Base-by-base conservation (phyloP, 2,113 vertebrate species). In the Upupa epops region DNA sequence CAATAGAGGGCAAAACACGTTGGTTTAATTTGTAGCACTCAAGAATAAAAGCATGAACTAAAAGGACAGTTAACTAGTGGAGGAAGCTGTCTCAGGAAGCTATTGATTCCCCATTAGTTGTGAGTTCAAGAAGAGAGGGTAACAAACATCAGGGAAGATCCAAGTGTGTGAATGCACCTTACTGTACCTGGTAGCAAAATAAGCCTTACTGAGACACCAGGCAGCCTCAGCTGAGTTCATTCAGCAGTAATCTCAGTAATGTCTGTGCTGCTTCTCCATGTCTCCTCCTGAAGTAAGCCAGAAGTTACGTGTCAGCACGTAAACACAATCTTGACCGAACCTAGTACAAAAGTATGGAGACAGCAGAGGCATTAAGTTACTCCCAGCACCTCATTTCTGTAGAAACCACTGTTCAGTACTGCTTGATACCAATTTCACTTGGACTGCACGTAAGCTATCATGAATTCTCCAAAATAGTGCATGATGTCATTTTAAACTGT, bases 241-340 rank as follows among this genome's bases (percentile, higher is more conserved):
- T n/a, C 7, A 1, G 75, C 25, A 72, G n/a, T 45, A 72, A 3
- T 49, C 49, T 40, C 21, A 21, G 20, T 29, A n/a, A n/a, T n/a
- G n/a, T 74, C n/a, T 63, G 56, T 1, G 0, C 78, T 68, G 6
- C 24, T 19, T 14, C 18, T 29, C 20, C 9, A 8, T 9, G 16
- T 55, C 22, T 64, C 71, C 25, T 73, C 46, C 42, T 24, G 56
- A 70, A 70, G 17, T 25, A 76, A 76, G 17, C 5, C 82, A 83
- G 45, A 24, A 54, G 40, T 17, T 32, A 2, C 1, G 2, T 36
- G 37, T 26, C 46, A 70, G 22, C 1, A 1, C 42, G 21, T 20
- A 22, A 74, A 69, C 26, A 46, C 26, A 76, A 46, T 22, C 31
- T 63, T 71, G 18, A 82, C 29, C n/a, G 74, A 68, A 71, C 6